Conservation (phyloP, 2,888 invertebrate species). For the Folsomia candida region DNA sequence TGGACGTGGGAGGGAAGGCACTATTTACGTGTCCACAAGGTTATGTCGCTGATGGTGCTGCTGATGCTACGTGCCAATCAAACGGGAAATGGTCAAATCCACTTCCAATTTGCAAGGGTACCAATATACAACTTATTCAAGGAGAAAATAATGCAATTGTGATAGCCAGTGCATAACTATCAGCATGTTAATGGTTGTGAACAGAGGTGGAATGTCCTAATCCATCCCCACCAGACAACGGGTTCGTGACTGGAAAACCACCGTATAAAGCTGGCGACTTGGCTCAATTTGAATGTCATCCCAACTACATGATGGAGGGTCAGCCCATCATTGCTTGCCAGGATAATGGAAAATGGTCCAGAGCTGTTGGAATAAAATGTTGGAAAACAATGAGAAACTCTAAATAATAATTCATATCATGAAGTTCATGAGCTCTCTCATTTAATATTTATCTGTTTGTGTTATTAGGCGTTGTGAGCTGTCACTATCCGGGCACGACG, state of each 20-base stretch:
- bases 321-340: conserved; percentile 86
- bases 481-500: conserved; percentile 63
- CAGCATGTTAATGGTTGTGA: conserved; percentile 7
- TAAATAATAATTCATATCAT: too few relatives aligned
- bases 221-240: conserved; percentile 71
- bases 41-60: conserved; percentile 70
- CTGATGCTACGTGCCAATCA: conserved; percentile 37
- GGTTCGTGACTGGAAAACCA: conserved; percentile 73
- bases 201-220: conserved; percentile 77
- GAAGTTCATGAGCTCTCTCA: conserved; percentile 3
- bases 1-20: conserved; percentile 76
- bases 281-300: conserved; percentile 81
- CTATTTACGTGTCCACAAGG: conserved; percentile 77
- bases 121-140: too few relatives aligned
- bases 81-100: conserved; percentile 74
- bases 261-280: conserved; percentile 81
- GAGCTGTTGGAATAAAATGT: conserved; percentile 80
- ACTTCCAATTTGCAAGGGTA: conserved; percentile 73
- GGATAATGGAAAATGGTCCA: conserved; percentile 77
- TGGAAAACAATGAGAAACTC: conserved; percentile 52
- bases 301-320: conserved; percentile 84
- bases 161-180: neutral
- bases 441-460: neutral
- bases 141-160: neutral
- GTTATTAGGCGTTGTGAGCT: conserved; percentile 8